Evolutionary conservation across 2,797 vertebrate species (phyloP).

Genomic region (Anisognathus igniventris): DNA sequence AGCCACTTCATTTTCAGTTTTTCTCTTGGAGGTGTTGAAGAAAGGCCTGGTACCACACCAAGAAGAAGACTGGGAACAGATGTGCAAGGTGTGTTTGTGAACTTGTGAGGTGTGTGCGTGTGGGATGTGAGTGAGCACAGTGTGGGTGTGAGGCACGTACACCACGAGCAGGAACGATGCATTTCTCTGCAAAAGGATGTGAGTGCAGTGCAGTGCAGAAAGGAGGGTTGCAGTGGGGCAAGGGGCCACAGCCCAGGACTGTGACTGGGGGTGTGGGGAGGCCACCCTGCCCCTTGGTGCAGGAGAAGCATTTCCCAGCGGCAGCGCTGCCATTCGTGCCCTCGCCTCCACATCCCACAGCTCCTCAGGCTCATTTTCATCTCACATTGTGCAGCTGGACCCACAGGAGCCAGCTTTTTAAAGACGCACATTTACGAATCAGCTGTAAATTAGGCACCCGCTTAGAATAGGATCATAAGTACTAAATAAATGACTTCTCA

Average conservation of each 20-base stretch:
- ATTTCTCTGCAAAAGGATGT: background rate
- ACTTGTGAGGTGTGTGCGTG: background rate
- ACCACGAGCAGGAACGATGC: rapidly evolving
- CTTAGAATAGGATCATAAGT: background rate
- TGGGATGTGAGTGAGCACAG: rapidly evolving
- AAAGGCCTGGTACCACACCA: background rate
- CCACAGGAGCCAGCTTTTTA: background rate
- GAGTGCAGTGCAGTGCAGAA: background rate
- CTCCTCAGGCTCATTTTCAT: background rate
- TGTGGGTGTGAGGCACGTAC: rapidly evolving
- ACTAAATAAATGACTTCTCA: background rate
- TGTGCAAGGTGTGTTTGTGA: background rate
- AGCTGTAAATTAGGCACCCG: background rate
- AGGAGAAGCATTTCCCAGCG: background rate
- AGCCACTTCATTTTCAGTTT: constrained; percentile 35
- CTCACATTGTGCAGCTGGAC: background rate
- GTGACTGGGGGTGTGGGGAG: rapidly evolving
- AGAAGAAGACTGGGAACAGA: constrained; percentile 14
- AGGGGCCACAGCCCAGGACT: background rate
- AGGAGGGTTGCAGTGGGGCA: background rate
- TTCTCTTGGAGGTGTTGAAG: constrained; percentile 51
- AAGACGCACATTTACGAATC: background rate
- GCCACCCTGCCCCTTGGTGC: background rate
- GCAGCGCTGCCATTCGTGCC: rapidly evolving
- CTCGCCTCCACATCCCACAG: rapidly evolving